phyloP scores from a whole-genome alignment of 2,888 invertebrate species.

The Parnassius mnemosyne region DNA sequence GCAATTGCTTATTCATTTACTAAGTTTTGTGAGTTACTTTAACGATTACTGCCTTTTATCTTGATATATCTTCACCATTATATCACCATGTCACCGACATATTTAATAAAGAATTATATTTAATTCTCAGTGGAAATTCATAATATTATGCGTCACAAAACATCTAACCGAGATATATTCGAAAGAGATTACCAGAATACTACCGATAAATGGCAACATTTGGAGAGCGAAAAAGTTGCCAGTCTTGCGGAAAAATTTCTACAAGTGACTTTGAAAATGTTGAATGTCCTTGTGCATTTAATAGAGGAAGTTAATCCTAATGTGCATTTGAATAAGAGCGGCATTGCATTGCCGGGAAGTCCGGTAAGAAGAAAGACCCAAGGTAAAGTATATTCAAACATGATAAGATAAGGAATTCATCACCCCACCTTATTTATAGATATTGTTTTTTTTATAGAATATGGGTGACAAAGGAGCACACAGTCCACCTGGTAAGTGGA shows the following conservation, averaged over 20 bases:
- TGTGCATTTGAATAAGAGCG: constrained; percentile 68
- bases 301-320: constrained; percentile 85
- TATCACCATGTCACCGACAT: too few relatives aligned
- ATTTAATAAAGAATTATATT: too few relatives aligned
- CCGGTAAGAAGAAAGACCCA: constrained; percentile 72
- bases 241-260: constrained; percentile 83
- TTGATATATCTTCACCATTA: too few relatives aligned
- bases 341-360: constrained; percentile 80
- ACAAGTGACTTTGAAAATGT: constrained; percentile 83
- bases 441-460: too few relatives aligned
- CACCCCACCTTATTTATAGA: neutral
- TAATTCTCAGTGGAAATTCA: constrained; percentile 64
- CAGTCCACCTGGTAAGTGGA: too few relatives aligned
- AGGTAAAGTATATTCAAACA: constrained; percentile 43
- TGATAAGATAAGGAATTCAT: neutral
- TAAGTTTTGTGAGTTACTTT: too few relatives aligned
- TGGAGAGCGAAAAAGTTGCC: constrained; percentile 65
- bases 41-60: too few relatives aligned
- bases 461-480: too few relatives aligned
- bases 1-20: too few relatives aligned
- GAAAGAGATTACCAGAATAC: constrained; percentile 57
- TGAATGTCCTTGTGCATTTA: constrained; percentile 88
- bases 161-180: constrained; percentile 61
- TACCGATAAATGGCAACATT: constrained; percentile 66
- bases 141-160: constrained; percentile 64